Base-by-base conservation (phyloP, 2,113 vertebrate species). In the Syngnathus floridae region DNA sequence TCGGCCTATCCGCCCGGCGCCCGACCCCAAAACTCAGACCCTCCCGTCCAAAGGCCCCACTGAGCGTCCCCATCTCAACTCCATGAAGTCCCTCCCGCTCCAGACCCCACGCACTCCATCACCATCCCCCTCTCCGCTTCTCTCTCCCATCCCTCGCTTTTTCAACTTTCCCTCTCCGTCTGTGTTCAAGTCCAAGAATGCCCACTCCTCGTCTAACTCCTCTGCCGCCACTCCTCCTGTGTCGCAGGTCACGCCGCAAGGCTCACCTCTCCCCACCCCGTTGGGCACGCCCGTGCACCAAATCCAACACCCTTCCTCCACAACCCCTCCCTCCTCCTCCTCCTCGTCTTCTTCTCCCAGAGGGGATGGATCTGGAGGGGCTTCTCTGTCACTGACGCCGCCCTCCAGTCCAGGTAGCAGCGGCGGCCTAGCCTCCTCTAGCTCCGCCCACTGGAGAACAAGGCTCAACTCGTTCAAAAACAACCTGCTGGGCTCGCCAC, bases 381-480 rank as follows among this genome's bases (percentile, higher is more conserved):
- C 89, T 19, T 91, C 91, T 1, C 67, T 89, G 66, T 88, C 89
- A 4, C 84, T 92, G 36, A 95, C 94, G 0, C 94, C 94, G 0
- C 94, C 94, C 58, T 93, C 94, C 74, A 95, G 94, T 80, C 93
- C 94, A 0, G 93, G 93, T 2, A 88, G 86, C 36, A 88, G 90
- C 4, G 85, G 90, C 5, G 91, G 93, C 43, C 77, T 94, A 72
- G 93, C 93, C 5, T 81, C 84, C 74, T 91, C 90, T 0, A 88
- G 89, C 84, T 92, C 91, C 10, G 88, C 84, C 74, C 91, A 92
- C 81, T 96, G 94, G 94, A 91, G 93, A 75, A 94, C 91, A 19
- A 92, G 94, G 26, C 93, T 95, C 77, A 96, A 94, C 85, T 96
- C 94, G 3, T 93, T 95, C 85, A 95, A 95, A 75, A 96, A 95